A percentile compares a stretch with the other conserved stretches of the same genome.
These are phyloP conservation scores for Cyclura pinguis DNA, from an alignment of 2,797 vertebrate species.

Conservation along the genomic window DNA sequence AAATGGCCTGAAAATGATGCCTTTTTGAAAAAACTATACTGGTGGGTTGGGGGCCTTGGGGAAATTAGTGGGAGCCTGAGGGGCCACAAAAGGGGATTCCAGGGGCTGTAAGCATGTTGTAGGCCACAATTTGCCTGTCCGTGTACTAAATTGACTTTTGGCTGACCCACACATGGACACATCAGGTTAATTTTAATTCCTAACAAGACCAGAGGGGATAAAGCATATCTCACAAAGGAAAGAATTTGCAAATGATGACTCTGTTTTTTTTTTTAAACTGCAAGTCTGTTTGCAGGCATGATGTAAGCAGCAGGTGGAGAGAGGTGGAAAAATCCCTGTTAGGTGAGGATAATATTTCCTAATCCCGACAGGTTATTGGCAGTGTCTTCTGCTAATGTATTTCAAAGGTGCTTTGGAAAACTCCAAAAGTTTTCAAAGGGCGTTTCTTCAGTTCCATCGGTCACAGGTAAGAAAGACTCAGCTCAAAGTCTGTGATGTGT, in stretches of 20 bases:
- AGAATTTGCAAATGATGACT: conserved; percentile 47
- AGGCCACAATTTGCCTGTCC: no score
- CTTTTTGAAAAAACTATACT: no score
- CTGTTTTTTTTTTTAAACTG: not conserved
- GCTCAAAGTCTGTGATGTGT: conserved; percentile 15
- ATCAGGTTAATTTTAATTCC: conserved; percentile 23
- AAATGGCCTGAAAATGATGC: no score
- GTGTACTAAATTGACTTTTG: not conserved
- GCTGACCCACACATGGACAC: not conserved
- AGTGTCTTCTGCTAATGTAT: conserved; percentile 38
- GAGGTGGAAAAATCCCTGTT: conserved; percentile 56
- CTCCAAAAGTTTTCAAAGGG: not conserved
- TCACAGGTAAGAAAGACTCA: conserved; percentile 34
- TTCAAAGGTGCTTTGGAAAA: conserved; percentile 38
- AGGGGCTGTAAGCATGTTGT: no score
- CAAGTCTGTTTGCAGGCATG: conserved; percentile 40
- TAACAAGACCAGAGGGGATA: conserved; percentile 13
- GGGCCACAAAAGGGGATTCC: no score
- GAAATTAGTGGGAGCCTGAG: no score
- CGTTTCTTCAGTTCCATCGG: not conserved
- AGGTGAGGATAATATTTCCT: conserved; percentile 36
- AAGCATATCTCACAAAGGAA: conserved; percentile 45
- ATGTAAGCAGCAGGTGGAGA: conserved; percentile 60
- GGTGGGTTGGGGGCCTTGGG: no score
- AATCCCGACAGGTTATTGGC: conserved; percentile 14